phyloP scores from a whole-genome alignment of 2,888 invertebrate species.

The Caenorhabditis sulstoni region DNA sequence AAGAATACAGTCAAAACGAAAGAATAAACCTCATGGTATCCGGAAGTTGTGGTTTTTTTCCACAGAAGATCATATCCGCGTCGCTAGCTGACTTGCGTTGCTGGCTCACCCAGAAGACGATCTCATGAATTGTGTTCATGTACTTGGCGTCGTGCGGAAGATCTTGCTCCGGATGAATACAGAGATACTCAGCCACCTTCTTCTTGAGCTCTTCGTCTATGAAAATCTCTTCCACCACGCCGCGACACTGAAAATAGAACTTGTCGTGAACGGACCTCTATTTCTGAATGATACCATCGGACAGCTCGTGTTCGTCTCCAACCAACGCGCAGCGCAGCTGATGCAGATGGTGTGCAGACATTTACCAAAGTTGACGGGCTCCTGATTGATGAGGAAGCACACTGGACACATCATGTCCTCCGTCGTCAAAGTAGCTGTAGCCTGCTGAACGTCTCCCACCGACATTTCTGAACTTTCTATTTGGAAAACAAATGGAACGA shows the following conservation, averaged over 20 bases:
- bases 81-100: conserved; percentile 4
- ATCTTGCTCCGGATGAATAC: conserved; percentile 38
- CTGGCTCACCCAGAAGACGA: conserved; percentile 37
- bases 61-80: conserved; percentile 15
- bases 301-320: not conserved
- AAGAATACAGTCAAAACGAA: not conserved
- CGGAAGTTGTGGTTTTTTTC: conserved; percentile 11
- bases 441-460: too few species aligned
- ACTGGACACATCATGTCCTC: conserved; percentile 28
- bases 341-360: conserved; percentile 33
- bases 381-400: conserved; percentile 33
- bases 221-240: not conserved
- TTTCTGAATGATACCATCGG: conserved; percentile 24
- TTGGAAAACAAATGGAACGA: conserved; percentile 1
- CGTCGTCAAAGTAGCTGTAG: too few species aligned
- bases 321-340: conserved; percentile 38
- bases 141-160: conserved; percentile 15
- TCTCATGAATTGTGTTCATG: conserved; percentile 24
- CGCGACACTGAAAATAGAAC: conserved; percentile 31
- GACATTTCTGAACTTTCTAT: too few species aligned
- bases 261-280: not conserved
- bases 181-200: conserved; percentile 9
- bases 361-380: conserved; percentile 11
- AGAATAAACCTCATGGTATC: conserved; percentile 4
- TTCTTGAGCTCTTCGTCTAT: conserved; percentile 13